Conservation (phyloP, 37 sponge, comb jelly and placozoan species). For the Halisarca cf. caerulea region DNA sequence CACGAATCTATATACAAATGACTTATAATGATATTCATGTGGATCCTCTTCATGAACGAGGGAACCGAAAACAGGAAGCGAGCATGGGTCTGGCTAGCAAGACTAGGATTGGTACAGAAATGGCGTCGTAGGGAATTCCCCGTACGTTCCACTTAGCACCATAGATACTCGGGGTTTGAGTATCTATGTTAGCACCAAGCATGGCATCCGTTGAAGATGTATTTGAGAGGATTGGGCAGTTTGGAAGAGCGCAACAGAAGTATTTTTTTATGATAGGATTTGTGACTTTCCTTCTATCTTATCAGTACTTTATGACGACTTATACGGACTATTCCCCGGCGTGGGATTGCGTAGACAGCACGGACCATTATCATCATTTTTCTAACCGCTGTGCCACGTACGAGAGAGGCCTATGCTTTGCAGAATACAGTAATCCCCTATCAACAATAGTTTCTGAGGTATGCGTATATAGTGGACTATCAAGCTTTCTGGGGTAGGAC, state of each 20-base stretch:
- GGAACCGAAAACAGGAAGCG: too few relatives aligned
- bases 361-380: neutral
- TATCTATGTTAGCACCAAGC: too few relatives aligned
- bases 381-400: neutral
- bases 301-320: neutral
- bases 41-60: too few relatives aligned
- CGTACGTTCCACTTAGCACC: too few relatives aligned
- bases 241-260: slow-evolving; percentile 14
- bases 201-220: slow-evolving; percentile 1
- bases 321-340: neutral
- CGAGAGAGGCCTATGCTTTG: neutral
- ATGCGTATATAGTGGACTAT: too few relatives aligned
- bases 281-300: neutral
- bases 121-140: too few relatives aligned
- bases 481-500: too few relatives aligned
- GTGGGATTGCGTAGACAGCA: neutral
- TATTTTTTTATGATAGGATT: neutral
- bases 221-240: neutral
- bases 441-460: slow-evolving; percentile 16
- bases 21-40: too few relatives aligned
- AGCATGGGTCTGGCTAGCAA: too few relatives aligned
- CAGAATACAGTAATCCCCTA: neutral
- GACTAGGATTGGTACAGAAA: too few relatives aligned
- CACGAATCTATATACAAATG: too few relatives aligned
- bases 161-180: too few relatives aligned